Evolutionary conservation across 2,797 vertebrate species (phyloP).

Genomic region (Neosilurus hyrtlii): DNA sequence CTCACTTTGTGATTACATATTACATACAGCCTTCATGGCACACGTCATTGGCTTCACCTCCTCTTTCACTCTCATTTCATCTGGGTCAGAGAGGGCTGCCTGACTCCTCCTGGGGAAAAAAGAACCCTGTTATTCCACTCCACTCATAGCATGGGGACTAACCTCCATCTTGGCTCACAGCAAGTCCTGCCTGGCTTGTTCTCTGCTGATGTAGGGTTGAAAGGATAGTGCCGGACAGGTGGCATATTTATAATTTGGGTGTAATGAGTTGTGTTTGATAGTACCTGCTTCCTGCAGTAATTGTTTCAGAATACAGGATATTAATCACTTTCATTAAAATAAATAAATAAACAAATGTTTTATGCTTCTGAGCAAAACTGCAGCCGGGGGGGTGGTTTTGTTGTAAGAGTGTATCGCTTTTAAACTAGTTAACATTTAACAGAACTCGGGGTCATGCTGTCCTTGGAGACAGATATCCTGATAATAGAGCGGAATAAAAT

Average conservation of each 20-base stretch:
- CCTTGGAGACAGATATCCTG: conserved; percentile 1
- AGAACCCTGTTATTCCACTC: conserved; percentile 32
- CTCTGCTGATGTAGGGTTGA: neutral
- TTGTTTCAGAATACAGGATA: conserved; percentile 23
- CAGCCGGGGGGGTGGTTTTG: neutral
- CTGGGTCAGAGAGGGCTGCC: conserved; percentile 57
- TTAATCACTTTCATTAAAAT: conserved; percentile 12
- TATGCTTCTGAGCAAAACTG: conserved; percentile 10
- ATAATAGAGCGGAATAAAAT: neutral
- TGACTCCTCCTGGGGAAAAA: conserved; percentile 21
- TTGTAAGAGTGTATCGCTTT: neutral
- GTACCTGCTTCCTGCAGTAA: conserved; percentile 23
- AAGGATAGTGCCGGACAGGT: neutral
- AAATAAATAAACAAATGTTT: neutral
- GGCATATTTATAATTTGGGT: conserved; percentile 22
- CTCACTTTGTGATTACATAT: conserved; percentile 15
- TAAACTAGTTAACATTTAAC: conserved; percentile 20
- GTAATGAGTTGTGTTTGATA: conserved; percentile 30
- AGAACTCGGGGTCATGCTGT: conserved; percentile 13
- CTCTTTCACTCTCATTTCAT: conserved; percentile 70
- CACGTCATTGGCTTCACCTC: conserved; percentile 33
- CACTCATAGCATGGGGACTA: conserved; percentile 30
- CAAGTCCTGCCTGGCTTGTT: neutral
- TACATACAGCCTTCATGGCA: neutral
- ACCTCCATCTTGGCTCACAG: conserved; percentile 25